These are phyloP conservation scores for Megaceryle alcyon DNA, from an alignment of 2,797 vertebrate species.

Conservation along the genomic window DNA sequence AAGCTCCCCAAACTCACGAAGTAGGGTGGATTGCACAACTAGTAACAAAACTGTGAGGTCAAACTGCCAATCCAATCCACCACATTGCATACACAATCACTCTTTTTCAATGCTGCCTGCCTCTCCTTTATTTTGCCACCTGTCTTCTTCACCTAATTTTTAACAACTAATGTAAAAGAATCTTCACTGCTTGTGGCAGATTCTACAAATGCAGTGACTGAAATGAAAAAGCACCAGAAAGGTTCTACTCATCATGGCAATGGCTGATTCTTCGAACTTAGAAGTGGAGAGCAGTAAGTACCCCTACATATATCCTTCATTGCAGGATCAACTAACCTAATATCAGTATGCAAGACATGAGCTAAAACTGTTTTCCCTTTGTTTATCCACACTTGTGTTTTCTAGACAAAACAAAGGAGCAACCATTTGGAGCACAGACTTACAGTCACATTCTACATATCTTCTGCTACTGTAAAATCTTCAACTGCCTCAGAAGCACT, in stretches of 20 bases:
- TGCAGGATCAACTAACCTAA: background rate
- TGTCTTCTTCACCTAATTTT: background rate
- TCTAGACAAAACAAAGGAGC: background rate
- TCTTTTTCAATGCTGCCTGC: background rate
- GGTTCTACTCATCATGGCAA: background rate
- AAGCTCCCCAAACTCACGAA: background rate
- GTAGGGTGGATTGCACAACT: background rate
- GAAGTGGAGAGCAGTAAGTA: background rate
- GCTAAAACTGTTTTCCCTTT: background rate
- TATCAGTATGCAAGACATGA: background rate
- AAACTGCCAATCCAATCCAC: background rate
- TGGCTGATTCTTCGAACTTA: background rate
- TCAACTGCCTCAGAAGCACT: background rate
- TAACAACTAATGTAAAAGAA: background rate
- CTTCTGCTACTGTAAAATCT: background rate
- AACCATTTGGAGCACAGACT: background rate
- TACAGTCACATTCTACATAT: background rate
- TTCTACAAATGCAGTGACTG: background rate
- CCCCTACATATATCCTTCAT: background rate
- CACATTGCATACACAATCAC: rapidly evolving
- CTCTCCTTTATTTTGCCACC: background rate
- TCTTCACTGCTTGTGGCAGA: background rate
- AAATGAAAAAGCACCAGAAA: background rate
- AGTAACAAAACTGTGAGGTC: background rate
- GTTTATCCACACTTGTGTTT: background rate